Conservation (phyloP, 2,797 vertebrate species). For the Acanthopagrus latus region DNA sequence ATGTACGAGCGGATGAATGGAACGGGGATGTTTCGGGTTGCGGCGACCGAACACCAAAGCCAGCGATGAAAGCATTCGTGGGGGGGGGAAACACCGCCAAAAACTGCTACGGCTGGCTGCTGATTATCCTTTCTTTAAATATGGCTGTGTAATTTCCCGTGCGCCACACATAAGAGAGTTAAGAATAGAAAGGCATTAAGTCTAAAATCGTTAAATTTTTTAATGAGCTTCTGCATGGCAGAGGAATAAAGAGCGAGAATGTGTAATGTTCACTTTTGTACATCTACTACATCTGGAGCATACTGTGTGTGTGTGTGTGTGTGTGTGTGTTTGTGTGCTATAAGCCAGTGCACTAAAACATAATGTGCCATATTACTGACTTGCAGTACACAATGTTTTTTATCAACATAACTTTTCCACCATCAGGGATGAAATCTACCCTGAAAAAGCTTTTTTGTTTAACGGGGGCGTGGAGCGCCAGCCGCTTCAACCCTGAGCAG, state of each 20-base stretch:
- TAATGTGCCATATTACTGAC: constrained; percentile 51
- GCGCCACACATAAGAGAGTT: not conserved
- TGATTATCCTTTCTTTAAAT: not conserved
- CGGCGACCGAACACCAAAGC: not conserved
- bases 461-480: constrained; percentile 13
- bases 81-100: not conserved
- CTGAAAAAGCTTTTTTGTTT: constrained; percentile 58
- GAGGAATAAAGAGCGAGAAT: not conserved
- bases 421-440: constrained; percentile 66
- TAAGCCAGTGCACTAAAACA: constrained; percentile 41
- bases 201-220: not conserved
- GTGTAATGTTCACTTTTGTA: not conserved
- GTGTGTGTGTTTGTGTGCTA: not conserved
- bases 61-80: not conserved
- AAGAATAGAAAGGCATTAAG: constrained; percentile 7
- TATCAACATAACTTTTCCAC: constrained; percentile 58
- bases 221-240: not conserved
- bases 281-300: constrained; percentile 7
- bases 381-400: constrained; percentile 40
- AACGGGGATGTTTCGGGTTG: not conserved
- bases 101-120: not conserved
- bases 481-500: constrained; percentile 53
- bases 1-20: not conserved
- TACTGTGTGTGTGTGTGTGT: not conserved
- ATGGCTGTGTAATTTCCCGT: not conserved